phyloP scores from a whole-genome alignment of 2,888 invertebrate genomes.

The Seira musarum region DNA sequence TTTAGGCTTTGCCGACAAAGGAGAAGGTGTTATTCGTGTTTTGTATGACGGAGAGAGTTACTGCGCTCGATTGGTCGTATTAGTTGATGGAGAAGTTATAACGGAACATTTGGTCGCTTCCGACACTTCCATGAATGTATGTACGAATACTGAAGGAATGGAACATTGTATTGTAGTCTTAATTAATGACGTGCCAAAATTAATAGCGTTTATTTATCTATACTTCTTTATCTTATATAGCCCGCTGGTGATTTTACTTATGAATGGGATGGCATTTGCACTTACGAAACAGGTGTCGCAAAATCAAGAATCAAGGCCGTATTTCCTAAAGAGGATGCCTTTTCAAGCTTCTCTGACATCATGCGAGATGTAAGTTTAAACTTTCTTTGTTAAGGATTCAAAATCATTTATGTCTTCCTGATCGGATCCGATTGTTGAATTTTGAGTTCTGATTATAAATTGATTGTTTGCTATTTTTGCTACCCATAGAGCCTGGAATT shows the following conservation, averaged over 20 bases:
- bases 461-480: no score
- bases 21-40: slow-evolving; percentile 56
- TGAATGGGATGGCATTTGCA: slow-evolving; percentile 59
- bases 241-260: slow-evolving; percentile 52
- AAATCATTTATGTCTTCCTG: neutral
- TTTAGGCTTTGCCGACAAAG: slow-evolving; percentile 60
- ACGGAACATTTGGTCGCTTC: slow-evolving; percentile 61
- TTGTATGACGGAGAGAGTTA: slow-evolving; percentile 64
- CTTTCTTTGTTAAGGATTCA: neutral
- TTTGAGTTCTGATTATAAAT: no score
- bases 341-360: slow-evolving; percentile 49
- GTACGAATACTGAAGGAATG: no score
- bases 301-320: slow-evolving; percentile 55
- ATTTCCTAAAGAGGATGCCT: slow-evolving; percentile 60
- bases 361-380: slow-evolving; percentile 64
- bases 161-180: no score
- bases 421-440: no score
- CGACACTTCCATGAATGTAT: slow-evolving; percentile 58
- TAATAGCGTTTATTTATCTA: no score
- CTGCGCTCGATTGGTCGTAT: slow-evolving; percentile 57
- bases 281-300: slow-evolving; percentile 15
- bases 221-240: slow-evolving; percentile 19
- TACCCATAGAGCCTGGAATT: slow-evolving; percentile 61
- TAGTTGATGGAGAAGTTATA: slow-evolving; percentile 43
- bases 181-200: no score